phyloP scores from a whole-genome alignment of 2,888 invertebrate species.

The Molorchus minor region DNA sequence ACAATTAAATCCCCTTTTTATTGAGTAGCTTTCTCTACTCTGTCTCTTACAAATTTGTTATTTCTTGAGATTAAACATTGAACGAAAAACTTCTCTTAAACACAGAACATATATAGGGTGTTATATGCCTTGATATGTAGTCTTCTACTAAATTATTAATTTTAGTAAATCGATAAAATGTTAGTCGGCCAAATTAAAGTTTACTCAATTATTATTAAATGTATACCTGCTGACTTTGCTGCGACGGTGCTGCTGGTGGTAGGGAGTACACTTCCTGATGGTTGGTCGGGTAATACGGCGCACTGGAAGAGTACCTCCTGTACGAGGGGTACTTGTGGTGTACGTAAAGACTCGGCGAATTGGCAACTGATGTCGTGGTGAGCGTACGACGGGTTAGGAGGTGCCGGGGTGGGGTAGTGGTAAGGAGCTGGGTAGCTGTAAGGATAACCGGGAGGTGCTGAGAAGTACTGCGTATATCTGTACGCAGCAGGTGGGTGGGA shows the following conservation, averaged over 20 bases:
- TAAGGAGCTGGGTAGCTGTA: conserved; percentile 60
- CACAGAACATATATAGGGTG: too few species aligned
- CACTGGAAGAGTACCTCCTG: conserved; percentile 55
- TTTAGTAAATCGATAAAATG: too few species aligned
- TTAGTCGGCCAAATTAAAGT: too few species aligned
- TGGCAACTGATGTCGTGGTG: conserved; percentile 66
- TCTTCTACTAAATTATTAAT: too few species aligned
- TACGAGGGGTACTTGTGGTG: conserved; percentile 56
- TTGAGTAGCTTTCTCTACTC: too few species aligned
- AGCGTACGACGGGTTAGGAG: conserved; percentile 58
- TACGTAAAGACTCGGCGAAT: too few species aligned
- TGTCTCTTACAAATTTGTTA: too few species aligned
- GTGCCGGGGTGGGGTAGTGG: conserved; percentile 65
- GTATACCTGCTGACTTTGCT: conserved; percentile 57
- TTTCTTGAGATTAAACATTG: too few species aligned
- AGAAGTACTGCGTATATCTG: conserved; percentile 61
- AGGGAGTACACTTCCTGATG: conserved; percentile 63
- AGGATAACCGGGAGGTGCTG: conserved; percentile 55
- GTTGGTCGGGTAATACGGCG: conserved; percentile 65
- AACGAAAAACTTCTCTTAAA: too few species aligned
- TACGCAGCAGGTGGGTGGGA: conserved; percentile 64
- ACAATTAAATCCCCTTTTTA: too few species aligned
- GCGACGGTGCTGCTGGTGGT: conserved; percentile 56
- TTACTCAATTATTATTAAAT: too few species aligned
- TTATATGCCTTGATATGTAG: too few species aligned